Conservation (phyloP, 2,888 invertebrate species). For the Macaria liturata region DNA sequence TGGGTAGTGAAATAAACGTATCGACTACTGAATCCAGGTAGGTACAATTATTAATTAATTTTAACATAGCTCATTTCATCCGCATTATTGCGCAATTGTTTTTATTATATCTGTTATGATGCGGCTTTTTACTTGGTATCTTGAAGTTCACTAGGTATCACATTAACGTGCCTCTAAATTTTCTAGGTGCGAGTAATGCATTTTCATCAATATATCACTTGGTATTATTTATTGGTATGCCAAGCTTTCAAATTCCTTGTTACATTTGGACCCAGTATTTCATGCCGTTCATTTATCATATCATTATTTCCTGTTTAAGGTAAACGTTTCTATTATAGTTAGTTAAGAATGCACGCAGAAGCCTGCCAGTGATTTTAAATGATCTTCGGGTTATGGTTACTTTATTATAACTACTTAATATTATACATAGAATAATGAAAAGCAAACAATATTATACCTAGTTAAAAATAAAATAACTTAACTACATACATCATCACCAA, state of each 20-base stretch:
- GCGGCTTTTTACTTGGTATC: slow-evolving; percentile 30
- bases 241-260: slow-evolving; percentile 30
- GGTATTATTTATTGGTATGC: slow-evolving; percentile 30
- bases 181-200: slow-evolving; percentile 28
- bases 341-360: neutral
- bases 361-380: no score
- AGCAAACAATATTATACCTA: no score
- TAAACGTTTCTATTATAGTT: slow-evolving; percentile 42
- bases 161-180: slow-evolving; percentile 5
- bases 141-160: neutral
- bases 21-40: slow-evolving; percentile 66
- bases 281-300: slow-evolving; percentile 53
- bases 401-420: no score
- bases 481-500: no score
- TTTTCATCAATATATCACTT: slow-evolving; percentile 22
- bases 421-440: no score
- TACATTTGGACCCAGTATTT: slow-evolving; percentile 37
- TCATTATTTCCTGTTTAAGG: slow-evolving; percentile 61
- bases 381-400: no score
- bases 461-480: no score
- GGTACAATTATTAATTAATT: slow-evolving; percentile 44
- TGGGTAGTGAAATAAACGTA: slow-evolving; percentile 72
- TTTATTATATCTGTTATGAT: slow-evolving; percentile 46
- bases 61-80: slow-evolving; percentile 21
- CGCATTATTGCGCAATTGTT: slow-evolving; percentile 59